Evolutionary conservation across 2,888 invertebrate genomes (phyloP), one percentile per base, ranked within the genome.

Genomic region (Hylaea fasciaria): DNA sequence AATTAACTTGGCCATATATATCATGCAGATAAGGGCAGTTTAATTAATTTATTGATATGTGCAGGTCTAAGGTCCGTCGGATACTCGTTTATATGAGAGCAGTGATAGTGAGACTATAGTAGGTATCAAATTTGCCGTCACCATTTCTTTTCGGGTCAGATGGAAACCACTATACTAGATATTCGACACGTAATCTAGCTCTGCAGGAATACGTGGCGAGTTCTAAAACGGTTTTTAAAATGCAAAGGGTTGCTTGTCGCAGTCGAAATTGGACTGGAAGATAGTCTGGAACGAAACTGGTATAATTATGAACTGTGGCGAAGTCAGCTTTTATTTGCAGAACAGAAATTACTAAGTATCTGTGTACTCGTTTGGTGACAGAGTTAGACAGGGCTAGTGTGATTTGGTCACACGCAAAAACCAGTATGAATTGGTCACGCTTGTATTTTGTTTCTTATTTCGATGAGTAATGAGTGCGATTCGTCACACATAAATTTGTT

Each of bases 41-140:
- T 81, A 79, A 83, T 84, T 80, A 83, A 85, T 84, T 85, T 84
- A 81, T 84, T 70, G 80, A 76, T 62, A 57, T 57, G 62, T 40
- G 55, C 16, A 69, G 75, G 75, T 72, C 72, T 70, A 59, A 73
- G 74, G 74, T 73, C 71, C n/a, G 65, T 51, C 50, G 64, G 60
- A 70, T 65, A 70, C 65, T 62, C 71, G 74, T 73, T 75, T 73
- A 75, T 78, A 66, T 66, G 68, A 63, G 63, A 59, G 55, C 64
- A 69, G 62, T 66, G 64, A 65, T 72, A 71, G 48, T 53, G 12
- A 44, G 39, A 35, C 43, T 57, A 65, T 57, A 51, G 32, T n/a
- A n/a, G n/a, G n/a, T 46, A 54, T 61, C 64, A 64, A 64, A n/a
- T n/a, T 66, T 65, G 56, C 66, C 50, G 47, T 48, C n/a, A 16